Base-by-base conservation (phyloP, 64 coral and sea anemone genomes). In the Stichodactyla mertensii region DNA sequence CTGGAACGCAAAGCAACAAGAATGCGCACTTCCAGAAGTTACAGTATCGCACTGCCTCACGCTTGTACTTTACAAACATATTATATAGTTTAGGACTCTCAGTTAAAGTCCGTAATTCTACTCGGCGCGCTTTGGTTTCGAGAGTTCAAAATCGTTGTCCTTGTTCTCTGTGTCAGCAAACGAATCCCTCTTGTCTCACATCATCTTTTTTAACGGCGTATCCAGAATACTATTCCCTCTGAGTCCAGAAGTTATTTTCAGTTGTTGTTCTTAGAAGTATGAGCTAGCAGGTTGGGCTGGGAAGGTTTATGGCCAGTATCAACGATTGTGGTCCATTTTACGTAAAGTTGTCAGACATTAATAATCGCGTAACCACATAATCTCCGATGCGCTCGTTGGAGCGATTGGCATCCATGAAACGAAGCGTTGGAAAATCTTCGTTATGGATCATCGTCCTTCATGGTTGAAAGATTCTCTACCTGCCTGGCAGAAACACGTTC, bases 1-100 rank as follows among this genome's bases (percentile, higher is more conserved):
- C 10, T 11, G 53, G 53, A 12, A 55, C 16, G 54, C 78, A 52
- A 4, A 81, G 0, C 31, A 81, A 54, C 19, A 81, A 0, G 6
- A 81, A 81, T 19, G 53, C 78, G 53, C 78, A 55, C 12, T 55
- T 81, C 78, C 78, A 81, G 14, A 55, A 52, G 5, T 52, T 81
- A 52, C 78, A 81, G 20, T 81, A 55, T 55, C 78, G 36, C 52
- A 45, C 53, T 16, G 78, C 78, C 12, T 81, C 78, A 54, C 78
- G 36, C 54, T 81, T 81, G 78, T 81, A 81, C 78, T 81, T 81
- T 16, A 81, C 22, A 18, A 53, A 54, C 78, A 81, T 81, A 4
- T 19, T n/a, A 15, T 52, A 78, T 19, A n/a, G n/a, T 24, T 28
- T 3, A 26, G 13, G 13, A 6, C 19, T 66, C 6, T n/a, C 69